Evolutionary conservation across 2,113 vertebrate genomes (phyloP).

Genomic region (Circaetus gallicus): DNA sequence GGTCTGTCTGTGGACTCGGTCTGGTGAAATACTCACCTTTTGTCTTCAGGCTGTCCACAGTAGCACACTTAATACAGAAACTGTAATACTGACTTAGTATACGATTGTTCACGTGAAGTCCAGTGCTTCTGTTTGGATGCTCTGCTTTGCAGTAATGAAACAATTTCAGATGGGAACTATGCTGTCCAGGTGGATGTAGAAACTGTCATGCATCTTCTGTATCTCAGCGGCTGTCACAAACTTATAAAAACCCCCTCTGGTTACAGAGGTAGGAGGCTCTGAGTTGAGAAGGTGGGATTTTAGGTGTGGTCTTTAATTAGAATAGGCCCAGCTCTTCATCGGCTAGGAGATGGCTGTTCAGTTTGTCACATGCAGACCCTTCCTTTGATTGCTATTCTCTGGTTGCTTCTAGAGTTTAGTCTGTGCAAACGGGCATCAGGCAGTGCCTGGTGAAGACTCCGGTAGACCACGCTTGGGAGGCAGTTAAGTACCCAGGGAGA

Average conservation of each 20-base stretch:
- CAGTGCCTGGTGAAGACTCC: background rate
- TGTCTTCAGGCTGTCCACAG: background rate
- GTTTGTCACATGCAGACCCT: background rate
- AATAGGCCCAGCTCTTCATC: background rate
- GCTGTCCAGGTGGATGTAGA: background rate
- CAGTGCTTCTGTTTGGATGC: background rate
- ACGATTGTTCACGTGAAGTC: background rate
- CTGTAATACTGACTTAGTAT: background rate
- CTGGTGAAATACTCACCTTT: background rate
- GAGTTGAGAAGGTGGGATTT: background rate
- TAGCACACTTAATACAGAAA: background rate
- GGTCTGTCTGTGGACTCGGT: background rate
- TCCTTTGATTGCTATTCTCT: background rate
- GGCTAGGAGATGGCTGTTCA: background rate
- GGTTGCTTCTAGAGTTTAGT: background rate
- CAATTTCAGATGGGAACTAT: background rate
- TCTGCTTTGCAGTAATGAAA: background rate
- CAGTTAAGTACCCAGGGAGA: background rate
- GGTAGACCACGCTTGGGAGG: background rate
- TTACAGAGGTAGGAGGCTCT: background rate
- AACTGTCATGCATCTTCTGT: background rate
- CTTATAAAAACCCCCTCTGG: background rate
- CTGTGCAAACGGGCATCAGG: rapidly evolving
- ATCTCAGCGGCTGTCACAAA: background rate
- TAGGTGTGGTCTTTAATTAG: background rate